A percentile compares a stretch with the other conserved stretches of the same genome.
Evolutionary conservation across 2,797 vertebrate species (phyloP).

Genomic region (Falco berigora): DNA sequence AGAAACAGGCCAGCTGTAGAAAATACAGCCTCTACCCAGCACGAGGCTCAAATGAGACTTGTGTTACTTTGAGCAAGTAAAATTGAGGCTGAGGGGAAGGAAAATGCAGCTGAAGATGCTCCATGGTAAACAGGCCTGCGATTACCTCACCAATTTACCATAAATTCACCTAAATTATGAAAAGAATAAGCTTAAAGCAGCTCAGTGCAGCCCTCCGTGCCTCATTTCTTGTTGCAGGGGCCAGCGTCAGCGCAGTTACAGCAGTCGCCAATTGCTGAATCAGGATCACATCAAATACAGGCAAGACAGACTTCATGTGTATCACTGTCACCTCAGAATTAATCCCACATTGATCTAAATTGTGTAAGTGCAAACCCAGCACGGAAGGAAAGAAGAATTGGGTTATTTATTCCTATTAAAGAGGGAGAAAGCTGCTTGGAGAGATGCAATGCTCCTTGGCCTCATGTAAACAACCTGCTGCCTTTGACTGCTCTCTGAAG

Average conservation of each 20-base stretch:
- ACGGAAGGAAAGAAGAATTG: background rate
- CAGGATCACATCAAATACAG: background rate
- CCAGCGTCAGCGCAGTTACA: background rate
- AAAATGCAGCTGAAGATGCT: background rate
- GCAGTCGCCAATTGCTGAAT: background rate
- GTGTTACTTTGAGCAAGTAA: background rate
- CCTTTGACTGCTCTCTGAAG: background rate
- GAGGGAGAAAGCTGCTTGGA: background rate
- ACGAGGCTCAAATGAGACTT: rapidly evolving
- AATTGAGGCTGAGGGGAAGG: background rate
- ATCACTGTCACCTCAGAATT: background rate
- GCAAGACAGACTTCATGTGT: background rate
- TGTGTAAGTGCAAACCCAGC: background rate
- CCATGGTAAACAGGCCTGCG: background rate
- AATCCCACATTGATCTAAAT: background rate
- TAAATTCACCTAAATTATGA: background rate
- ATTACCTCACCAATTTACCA: background rate
- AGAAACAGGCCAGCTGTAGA: background rate
- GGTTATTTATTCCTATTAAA: background rate
- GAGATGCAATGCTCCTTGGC: background rate
- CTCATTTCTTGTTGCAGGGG: background rate
- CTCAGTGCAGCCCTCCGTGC: background rate
- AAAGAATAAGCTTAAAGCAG: background rate
- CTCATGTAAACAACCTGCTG: conserved; percentile 26
- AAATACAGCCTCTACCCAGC: background rate